Evolutionary conservation across 2,888 invertebrate species (phyloP).

Genomic region (Melinopterus prodromus): DNA sequence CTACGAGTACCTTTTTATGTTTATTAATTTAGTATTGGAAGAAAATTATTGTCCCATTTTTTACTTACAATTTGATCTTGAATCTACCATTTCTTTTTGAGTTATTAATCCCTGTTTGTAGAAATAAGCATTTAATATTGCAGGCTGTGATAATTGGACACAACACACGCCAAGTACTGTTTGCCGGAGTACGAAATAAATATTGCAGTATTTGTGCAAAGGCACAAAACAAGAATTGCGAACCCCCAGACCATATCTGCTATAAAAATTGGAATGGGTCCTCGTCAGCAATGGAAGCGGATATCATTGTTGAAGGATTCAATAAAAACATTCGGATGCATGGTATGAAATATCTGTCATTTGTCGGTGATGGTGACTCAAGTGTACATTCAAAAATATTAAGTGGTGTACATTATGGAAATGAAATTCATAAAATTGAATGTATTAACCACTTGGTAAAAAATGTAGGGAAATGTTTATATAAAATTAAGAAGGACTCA

Average conservation of each 20-base stretch:
- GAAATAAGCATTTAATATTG: background rate
- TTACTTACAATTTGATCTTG: background rate
- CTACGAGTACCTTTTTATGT: too few relatives aligned
- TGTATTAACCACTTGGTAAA: too few relatives aligned
- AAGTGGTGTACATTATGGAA: background rate
- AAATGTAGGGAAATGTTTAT: background rate
- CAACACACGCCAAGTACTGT: background rate
- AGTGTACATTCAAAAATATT: too few relatives aligned
- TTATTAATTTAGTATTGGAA: too few relatives aligned
- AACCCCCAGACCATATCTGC: slow-evolving; percentile 42
- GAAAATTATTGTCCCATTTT: too few relatives aligned
- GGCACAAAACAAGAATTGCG: background rate
- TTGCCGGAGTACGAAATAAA: slow-evolving; percentile 10
- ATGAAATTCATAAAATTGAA: slow-evolving; percentile 12
- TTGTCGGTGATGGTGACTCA: background rate
- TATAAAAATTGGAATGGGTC: slow-evolving; percentile 47
- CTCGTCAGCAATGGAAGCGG: slow-evolving; percentile 48
- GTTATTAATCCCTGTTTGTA: too few relatives aligned
- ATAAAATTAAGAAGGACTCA: slow-evolving; percentile 9
- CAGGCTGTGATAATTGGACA: slow-evolving; percentile 10
- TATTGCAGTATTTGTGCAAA: background rate
- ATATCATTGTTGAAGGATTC: slow-evolving; percentile 48
- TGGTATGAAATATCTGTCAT: slow-evolving; percentile 30
- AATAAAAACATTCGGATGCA: slow-evolving; percentile 43
- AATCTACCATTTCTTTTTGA: too few relatives aligned